These are phyloP conservation scores for Epinephelus malabaricus DNA, from an alignment of 2,797 vertebrate genomes.

Conservation along the genomic window DNA sequence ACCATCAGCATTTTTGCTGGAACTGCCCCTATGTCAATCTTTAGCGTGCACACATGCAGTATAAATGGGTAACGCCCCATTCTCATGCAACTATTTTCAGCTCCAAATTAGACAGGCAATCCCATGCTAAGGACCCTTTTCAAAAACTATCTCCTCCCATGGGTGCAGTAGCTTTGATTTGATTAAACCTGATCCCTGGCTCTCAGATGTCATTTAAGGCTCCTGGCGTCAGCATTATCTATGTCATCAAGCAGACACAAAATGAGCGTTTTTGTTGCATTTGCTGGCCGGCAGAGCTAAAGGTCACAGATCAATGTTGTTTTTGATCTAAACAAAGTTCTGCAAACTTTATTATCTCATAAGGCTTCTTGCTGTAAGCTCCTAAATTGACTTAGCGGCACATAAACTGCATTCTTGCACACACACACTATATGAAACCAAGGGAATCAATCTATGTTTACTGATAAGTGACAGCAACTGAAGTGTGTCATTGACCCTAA, in stretches of 20 bases:
- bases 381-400: conserved; percentile 49
- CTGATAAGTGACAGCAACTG: conserved; percentile 69
- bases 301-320: conserved; percentile 66
- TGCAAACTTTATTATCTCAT: conserved; percentile 70
- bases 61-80: conserved; percentile 1
- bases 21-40: neutral
- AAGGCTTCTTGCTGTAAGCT: conserved; percentile 59
- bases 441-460: conserved; percentile 69
- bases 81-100: conserved; percentile 40
- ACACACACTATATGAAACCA: conserved; percentile 48
- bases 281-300: conserved; percentile 54
- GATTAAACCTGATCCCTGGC: conserved; percentile 68
- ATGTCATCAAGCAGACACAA: conserved; percentile 72
- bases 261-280: conserved; percentile 69
- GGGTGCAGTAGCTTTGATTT: conserved; percentile 69
- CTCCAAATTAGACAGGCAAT: conserved; percentile 18
- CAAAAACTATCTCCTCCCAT: conserved; percentile 43
- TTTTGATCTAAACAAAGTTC: conserved; percentile 67
- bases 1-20: too few relatives aligned
- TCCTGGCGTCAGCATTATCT: conserved; percentile 78
- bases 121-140: conserved; percentile 39
- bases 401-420: conserved; percentile 22
- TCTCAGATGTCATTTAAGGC: conserved; percentile 74
- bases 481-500: conserved; percentile 72
- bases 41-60: conserved; percentile 14